Evolutionary conservation across 1,140 invertebrate genomes (phyloP), one percentile per base, ranked within the genome.

Genomic region (Laupala kohalensis): DNA sequence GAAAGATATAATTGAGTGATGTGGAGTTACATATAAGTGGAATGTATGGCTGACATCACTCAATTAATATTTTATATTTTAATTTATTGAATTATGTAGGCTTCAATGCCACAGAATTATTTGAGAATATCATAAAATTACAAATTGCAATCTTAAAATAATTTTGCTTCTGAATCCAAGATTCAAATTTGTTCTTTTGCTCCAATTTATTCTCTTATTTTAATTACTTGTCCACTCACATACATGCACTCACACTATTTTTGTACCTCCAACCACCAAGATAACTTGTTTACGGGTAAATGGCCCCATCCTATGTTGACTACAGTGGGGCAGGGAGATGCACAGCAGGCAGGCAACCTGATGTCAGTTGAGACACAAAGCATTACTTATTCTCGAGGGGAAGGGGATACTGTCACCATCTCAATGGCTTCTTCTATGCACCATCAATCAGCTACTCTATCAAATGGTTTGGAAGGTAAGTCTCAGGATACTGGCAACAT

Each of bases 401-500:
- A 81, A 65, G 86, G 84, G 75, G 85, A 85, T 74, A 88, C 85
- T 74, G 84, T 87, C 73, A 84, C 86, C 68, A 86, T 86, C 77
- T 86, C 86, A 75, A 83, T 85, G 75, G 86, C 84, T 80, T 87
- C 86, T 71, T 84, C 82, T 70, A 82, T 81, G 66, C 84, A 85
- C 71, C 85, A 87, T 74, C 84, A 85, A 78, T 85, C 85, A 73
- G 85, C 85, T 74, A 79, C 87, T 72, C 82, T 86, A 86, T 86
- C 30, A n/a, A 66, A 72, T 68, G 67, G 67, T 15, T 9, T 68
- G 67, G 25, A 68, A 68, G 67, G 67, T 68, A 29, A 26, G n/a
- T 65, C 6, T 12, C 6, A 65, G 37, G 37, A 53, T 13, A 53
- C 9, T 53, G 37, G 9, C 37, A 53, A 53, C 9, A 53, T 53